These are phyloP conservation scores for Corythoichthys haematopterus DNA, from an alignment of 2,113 vertebrate species.

Conservation along the genomic window DNA sequence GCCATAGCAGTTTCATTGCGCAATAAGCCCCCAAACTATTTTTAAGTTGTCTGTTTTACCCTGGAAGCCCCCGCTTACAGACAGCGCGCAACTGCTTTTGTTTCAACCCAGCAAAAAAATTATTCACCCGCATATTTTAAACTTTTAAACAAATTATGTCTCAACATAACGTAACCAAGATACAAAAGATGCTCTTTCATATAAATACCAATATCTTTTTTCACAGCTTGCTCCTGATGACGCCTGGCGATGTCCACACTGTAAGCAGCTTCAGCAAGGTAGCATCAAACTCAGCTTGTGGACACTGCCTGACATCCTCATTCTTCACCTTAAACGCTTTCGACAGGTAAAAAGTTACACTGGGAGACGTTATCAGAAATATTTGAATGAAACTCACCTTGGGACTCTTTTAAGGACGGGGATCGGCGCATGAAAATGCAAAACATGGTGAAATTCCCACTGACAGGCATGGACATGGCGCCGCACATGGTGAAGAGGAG, in stretches of 20 bases:
- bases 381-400: too few relatives aligned
- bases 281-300: constrained; percentile 94
- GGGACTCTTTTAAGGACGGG: constrained; percentile 75
- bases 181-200: not conserved
- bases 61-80: too few relatives aligned
- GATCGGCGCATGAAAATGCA: constrained; percentile 91
- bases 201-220: not conserved
- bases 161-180: not conserved
- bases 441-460: constrained; percentile 91
- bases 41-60: too few relatives aligned
- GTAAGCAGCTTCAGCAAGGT: constrained; percentile 95
- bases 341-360: constrained; percentile 81
- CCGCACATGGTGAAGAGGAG: constrained; percentile 94
- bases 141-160: too few relatives aligned
- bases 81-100: too few relatives aligned
- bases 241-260: constrained; percentile 94
- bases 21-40: too few relatives aligned
- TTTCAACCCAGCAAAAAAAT: too few relatives aligned
- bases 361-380: not conserved
- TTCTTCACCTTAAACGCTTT: constrained; percentile 93
- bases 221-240: constrained; percentile 91
- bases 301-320: constrained; percentile 93
- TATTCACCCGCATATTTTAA: too few relatives aligned
- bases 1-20: too few relatives aligned
- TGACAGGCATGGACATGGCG: constrained; percentile 91